Conservation (phyloP, 2,797 vertebrate species). For the Paratrypauchen microcephalus region DNA sequence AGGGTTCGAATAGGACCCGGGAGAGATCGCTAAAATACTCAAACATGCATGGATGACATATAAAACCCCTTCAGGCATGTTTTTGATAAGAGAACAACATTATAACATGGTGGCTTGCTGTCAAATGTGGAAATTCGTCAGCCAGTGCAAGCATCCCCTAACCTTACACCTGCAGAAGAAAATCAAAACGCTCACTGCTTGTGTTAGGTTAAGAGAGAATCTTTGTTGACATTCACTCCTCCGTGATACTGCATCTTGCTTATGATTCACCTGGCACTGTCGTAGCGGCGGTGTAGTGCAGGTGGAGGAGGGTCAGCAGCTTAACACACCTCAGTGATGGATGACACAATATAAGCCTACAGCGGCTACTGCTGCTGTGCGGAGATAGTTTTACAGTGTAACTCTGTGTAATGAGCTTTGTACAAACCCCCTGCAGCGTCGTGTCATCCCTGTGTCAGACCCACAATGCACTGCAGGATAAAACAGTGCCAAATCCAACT, state of each 20-base stretch:
- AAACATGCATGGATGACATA: too few species aligned
- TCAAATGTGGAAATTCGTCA: too few species aligned
- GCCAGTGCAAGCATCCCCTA: too few species aligned
- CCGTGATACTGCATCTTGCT: neutral
- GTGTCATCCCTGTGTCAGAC: neutral
- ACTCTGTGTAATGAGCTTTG: slow-evolving; percentile 3
- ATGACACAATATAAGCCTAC: slow-evolving; percentile 2
- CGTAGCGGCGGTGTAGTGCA: neutral
- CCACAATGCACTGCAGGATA: neutral
- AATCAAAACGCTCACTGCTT: too few species aligned
- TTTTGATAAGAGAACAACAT: too few species aligned
- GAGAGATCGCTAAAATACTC: too few species aligned
- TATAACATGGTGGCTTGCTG: too few species aligned
- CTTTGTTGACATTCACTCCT: too few species aligned
- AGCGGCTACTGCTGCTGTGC: slow-evolving; percentile 10
- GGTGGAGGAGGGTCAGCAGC: neutral
- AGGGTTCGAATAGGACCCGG: too few species aligned
- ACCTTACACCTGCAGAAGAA: too few species aligned
- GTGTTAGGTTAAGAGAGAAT: too few species aligned
- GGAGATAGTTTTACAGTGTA: slow-evolving; percentile 8
- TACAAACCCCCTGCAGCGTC: neutral
- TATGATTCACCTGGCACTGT: neutral
- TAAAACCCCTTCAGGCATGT: too few species aligned
- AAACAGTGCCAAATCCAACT: neutral
- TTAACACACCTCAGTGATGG: neutral